A percentile compares a stretch with the other conserved stretches of the same genome.
Evolutionary conservation across 2,888 invertebrate genomes (phyloP).

Genomic region (Tipula lateralis): DNA sequence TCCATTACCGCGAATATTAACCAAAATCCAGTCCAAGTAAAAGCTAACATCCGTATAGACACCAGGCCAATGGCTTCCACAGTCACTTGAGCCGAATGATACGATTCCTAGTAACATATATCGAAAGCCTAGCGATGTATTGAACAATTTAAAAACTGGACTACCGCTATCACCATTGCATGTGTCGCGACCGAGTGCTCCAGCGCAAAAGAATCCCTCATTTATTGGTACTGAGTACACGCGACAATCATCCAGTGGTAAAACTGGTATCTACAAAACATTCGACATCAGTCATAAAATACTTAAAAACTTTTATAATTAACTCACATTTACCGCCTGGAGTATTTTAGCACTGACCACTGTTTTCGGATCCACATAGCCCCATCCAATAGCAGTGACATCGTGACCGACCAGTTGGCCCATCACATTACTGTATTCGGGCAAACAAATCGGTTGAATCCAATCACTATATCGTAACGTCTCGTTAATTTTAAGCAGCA

Average conservation of each 20-base stretch:
- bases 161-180: slow-evolving; percentile 1
- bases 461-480: background rate
- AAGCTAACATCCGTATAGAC: background rate
- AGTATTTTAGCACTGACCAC: background rate
- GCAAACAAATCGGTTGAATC: slow-evolving; percentile 3
- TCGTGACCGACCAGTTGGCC: background rate
- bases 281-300: background rate
- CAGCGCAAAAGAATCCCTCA: background rate
- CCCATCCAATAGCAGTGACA: background rate
- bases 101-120: background rate
- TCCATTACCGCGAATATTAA: background rate
- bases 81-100: background rate
- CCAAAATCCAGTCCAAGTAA: slow-evolving; percentile 19
- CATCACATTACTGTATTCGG: background rate
- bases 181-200: background rate
- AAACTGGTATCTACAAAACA: background rate
- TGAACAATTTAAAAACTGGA: background rate
- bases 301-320: background rate
- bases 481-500: background rate
- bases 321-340: background rate
- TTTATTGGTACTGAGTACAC: background rate
- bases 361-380: background rate
- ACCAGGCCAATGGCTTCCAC: background rate
- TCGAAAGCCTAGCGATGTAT: background rate
- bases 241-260: background rate